These are phyloP conservation scores for Gymnobelideus leadbeateri DNA, from an alignment of 2,113 vertebrate genomes.

Conservation along the genomic window DNA sequence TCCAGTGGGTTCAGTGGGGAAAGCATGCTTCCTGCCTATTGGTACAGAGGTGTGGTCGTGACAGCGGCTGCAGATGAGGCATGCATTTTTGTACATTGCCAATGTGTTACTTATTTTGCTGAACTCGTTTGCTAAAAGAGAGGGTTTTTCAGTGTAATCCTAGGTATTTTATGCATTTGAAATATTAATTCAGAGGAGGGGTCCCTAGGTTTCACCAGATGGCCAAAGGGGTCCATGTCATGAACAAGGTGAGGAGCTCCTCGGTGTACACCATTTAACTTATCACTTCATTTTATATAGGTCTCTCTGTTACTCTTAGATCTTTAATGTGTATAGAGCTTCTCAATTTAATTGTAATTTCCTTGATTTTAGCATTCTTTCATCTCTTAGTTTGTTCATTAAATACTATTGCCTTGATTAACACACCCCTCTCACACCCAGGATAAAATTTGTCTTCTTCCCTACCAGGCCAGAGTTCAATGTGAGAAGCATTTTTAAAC, in stretches of 20 bases:
- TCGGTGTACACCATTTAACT: neutral
- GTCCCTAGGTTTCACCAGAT: neutral
- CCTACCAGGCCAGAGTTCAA: neutral
- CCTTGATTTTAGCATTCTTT: neutral
- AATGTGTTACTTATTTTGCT: neutral
- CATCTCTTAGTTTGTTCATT: neutral
- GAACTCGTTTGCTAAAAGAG: neutral
- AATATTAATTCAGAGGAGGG: neutral
- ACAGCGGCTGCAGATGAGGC: neutral
- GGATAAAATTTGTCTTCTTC: neutral
- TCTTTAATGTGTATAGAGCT: neutral
- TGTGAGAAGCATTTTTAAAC: neutral
- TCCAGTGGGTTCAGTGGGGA: neutral
- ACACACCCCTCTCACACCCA: too few species aligned
- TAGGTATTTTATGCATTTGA: neutral
- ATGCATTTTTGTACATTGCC: neutral
- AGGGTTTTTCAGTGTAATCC: neutral
- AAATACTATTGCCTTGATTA: neutral
- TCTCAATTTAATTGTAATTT: neutral
- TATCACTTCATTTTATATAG: neutral
- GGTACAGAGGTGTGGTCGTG: neutral
- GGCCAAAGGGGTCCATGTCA: neutral
- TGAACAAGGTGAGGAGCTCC: neutral
- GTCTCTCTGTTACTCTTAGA: neutral
- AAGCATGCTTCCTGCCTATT: neutral